phyloP scores from a whole-genome alignment of 2,797 vertebrate species.

The Antrozous pallidus region DNA sequence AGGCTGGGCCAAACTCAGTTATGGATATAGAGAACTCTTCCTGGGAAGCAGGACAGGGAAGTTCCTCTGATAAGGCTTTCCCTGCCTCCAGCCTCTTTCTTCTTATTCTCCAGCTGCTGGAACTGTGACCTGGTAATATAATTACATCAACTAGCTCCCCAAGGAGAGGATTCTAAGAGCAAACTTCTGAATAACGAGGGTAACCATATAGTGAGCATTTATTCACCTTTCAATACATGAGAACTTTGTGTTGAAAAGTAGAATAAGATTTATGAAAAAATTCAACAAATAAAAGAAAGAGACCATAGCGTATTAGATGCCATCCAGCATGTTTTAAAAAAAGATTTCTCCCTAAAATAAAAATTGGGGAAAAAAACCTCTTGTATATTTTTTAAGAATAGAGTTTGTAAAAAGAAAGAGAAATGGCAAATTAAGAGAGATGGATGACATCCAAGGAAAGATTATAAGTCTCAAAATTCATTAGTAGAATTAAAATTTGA shows the following conservation, averaged over 20 bases:
- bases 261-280: conserved; percentile 11
- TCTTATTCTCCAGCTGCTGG: neutral
- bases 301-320: neutral
- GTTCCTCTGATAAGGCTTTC: neutral
- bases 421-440: neutral
- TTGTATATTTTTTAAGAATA: neutral
- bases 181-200: neutral
- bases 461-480: neutral
- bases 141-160: conserved; percentile 11
- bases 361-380: neutral
- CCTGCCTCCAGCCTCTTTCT: neutral
- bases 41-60: neutral
- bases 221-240: neutral
- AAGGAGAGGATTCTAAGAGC: neutral
- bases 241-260: neutral
- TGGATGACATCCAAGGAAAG: neutral
- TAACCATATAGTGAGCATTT: neutral
- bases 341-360: neutral
- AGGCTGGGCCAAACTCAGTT: neutral
- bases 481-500: conserved; percentile 13
- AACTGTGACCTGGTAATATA: conserved; percentile 8
- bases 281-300: neutral
- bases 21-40: neutral
- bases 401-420: neutral
- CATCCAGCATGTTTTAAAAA: neutral